Base-by-base conservation (phyloP, 2,888 invertebrate genomes). In the Drosophila pseudotalamancana region DNA sequence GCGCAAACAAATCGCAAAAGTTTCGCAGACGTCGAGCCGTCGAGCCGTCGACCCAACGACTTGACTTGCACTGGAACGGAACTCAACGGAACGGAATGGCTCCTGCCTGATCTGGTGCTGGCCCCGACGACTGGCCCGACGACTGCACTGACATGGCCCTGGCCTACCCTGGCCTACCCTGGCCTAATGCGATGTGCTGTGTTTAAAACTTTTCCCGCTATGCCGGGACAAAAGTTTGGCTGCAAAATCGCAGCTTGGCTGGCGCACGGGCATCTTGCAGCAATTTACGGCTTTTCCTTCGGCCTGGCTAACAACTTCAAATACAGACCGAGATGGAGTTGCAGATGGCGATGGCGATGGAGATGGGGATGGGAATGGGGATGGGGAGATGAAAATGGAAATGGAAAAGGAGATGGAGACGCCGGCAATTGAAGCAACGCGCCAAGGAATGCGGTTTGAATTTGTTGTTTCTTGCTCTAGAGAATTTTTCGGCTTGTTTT, bases 1-100 rank as follows among this genome's bases (percentile, higher is more conserved):
- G 87, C 84, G 81, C 81, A 86, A 81, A 86, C 80, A 81, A 79
- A 81, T 81, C 84, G 81, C 65, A 74, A 87, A 82, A 82, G 40
- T 82, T 87, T 87, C 50, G 56, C 74, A 74, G 68, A 74, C 87
- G 67, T 56, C 68, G 63, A 61, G 55, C 70, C 74, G 49, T 48
- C 60, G 65, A 29, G 18, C 29, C n/a, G 29, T 34, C 73, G 66
- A 53, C 31, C 43, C 54, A 59, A 32, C 57, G 54, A 54, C 46
- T 61, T 57, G 65, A 63, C 54, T 45, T 35, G 50, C 29, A 27
- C 43, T 14, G 19, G 34, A 61, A 55, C 46, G 37, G 31, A 62
- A 62, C 35, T 19, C 39, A 37, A 45, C 50, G 51, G 37, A 40
- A 71, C 35, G 45, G 21, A 42, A 50, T 37, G 65, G 40, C 14